phyloP scores from a whole-genome alignment of 2,888 invertebrate species.

The Troilus luridus region DNA sequence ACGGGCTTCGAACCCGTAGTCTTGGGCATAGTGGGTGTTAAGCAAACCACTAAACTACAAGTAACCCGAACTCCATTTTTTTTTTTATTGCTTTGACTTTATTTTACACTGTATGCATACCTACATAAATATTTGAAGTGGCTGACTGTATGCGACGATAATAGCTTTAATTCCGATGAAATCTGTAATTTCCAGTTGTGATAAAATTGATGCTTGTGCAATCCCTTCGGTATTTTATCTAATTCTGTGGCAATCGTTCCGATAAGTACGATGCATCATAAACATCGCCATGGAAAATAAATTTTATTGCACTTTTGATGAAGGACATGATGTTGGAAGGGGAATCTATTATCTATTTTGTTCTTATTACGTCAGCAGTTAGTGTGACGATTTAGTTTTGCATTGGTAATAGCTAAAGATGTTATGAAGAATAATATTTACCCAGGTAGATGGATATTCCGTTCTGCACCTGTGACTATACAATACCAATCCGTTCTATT shows the following conservation, averaged over 20 bases:
- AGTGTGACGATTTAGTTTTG: neutral
- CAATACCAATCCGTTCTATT: neutral
- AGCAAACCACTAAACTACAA: too few species aligned
- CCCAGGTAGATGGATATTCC: neutral
- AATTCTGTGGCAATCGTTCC: neutral
- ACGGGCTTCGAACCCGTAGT: too few species aligned
- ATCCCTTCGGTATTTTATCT: neutral
- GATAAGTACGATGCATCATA: neutral
- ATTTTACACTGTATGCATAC: too few species aligned
- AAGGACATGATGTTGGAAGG: neutral
- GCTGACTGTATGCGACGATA: neutral
- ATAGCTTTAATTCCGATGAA: conserved; percentile 6
- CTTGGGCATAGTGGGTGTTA: too few species aligned
- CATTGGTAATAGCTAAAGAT: neutral
- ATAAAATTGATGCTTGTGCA: neutral
- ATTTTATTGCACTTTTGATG: neutral
- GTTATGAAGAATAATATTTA: neutral
- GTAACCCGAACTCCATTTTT: too few species aligned
- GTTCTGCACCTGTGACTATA: neutral
- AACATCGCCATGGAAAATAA: neutral
- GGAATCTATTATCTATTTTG: neutral
- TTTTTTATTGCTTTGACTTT: too few species aligned
- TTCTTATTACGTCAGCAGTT: neutral
- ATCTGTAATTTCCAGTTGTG: neutral
- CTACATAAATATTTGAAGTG: neutral